These are phyloP conservation scores for Manis pentadactyla DNA, from an alignment of 2,797 vertebrate species.

Conservation along the genomic window DNA sequence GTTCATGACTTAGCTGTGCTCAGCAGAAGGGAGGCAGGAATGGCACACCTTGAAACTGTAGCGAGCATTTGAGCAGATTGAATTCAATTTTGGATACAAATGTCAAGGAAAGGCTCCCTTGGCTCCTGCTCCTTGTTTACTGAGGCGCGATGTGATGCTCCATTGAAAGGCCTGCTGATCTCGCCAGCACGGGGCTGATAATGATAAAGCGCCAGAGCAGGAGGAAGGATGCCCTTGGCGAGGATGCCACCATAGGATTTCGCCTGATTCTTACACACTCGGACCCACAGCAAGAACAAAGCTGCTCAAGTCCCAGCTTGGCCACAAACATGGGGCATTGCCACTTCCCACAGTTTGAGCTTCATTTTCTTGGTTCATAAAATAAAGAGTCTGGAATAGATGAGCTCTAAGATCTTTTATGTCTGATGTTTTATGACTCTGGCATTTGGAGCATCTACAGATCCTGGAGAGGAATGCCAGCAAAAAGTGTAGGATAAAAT, in stretches of 20 bases:
- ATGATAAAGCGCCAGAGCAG: neutral
- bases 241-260: neutral
- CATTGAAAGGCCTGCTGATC: neutral
- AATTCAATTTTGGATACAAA: slow-evolving; percentile 71
- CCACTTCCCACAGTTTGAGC: neutral
- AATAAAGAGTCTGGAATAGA: neutral
- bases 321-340: neutral
- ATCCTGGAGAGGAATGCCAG: neutral
- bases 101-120: slow-evolving; percentile 27
- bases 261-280: neutral
- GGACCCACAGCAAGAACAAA: neutral
- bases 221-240: neutral
- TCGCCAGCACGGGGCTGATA: neutral
- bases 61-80: slow-evolving; percentile 21
- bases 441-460: neutral
- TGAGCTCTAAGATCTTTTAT: neutral
- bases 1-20: neutral
- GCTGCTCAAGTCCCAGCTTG: neutral
- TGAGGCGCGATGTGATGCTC: neutral
- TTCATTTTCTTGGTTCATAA: neutral
- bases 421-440: slow-evolving; percentile 4
- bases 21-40: slow-evolving; percentile 32
- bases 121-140: slow-evolving; percentile 43
- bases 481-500: neutral
- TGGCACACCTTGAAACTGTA: slow-evolving; percentile 67